These are phyloP conservation scores for Scolopax mira DNA, from an alignment of 2,113 vertebrate genomes.

Conservation along the genomic window DNA sequence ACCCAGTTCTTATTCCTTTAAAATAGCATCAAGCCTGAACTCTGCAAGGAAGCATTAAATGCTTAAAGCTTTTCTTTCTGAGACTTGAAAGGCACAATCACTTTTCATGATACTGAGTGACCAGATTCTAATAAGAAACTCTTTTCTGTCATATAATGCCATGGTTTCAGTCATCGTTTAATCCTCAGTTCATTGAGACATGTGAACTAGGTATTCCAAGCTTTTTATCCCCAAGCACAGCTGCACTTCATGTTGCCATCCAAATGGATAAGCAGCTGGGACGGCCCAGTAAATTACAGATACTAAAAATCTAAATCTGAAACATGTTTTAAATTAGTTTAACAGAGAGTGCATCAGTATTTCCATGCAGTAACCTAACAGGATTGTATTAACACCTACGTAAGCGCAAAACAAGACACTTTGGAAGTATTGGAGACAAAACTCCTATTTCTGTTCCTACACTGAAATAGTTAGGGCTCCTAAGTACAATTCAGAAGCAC, in stretches of 20 bases:
- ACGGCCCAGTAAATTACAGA: not conserved
- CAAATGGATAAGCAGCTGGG: accelerated
- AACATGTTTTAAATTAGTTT: not conserved
- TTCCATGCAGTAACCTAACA: not conserved
- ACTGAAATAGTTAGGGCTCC: accelerated
- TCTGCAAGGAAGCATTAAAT: not conserved
- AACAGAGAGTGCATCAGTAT: not conserved
- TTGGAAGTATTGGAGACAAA: not conserved
- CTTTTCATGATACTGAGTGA: not conserved
- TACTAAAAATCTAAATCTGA: not conserved
- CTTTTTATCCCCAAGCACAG: not conserved
- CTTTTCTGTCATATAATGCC: not conserved
- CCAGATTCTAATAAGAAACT: not conserved
- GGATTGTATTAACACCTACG: not conserved
- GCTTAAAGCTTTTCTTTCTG: not conserved
- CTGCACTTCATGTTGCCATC: not conserved
- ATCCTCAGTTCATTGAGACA: not conserved
- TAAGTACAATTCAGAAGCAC: not conserved
- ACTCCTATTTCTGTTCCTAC: not conserved
- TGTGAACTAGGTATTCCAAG: accelerated
- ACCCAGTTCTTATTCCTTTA: not conserved
- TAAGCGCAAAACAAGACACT: not conserved
- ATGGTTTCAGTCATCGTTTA: not conserved
- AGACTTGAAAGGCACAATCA: not conserved
- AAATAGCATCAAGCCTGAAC: not conserved